Percentiles rank a stretch among this genome's conserved stretches.
These are phyloP conservation scores for Notoglanidium macrostoma DNA, from an alignment of 2,797 vertebrate species.

Conservation along the genomic window DNA sequence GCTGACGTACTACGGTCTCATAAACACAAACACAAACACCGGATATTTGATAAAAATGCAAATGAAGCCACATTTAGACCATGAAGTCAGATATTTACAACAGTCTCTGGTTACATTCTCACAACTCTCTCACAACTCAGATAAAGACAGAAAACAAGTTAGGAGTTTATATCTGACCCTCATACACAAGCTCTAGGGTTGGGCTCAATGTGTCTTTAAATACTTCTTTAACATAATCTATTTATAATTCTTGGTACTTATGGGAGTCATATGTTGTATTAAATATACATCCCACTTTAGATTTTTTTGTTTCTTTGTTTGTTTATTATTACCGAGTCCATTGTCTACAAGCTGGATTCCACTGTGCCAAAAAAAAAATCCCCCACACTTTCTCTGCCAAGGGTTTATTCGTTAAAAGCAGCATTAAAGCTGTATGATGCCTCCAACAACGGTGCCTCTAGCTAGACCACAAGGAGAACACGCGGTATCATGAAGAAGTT, in stretches of 20 bases:
- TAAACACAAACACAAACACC: slow-evolving; percentile 42
- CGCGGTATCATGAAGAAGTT: too few species aligned
- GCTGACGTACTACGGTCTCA: slow-evolving; percentile 3
- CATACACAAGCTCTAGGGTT: not conserved
- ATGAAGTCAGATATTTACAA: not conserved
- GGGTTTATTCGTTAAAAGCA: not conserved
- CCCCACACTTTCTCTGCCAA: not conserved
- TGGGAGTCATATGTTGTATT: too few species aligned
- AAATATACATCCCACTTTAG: not conserved
- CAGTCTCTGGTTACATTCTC: not conserved
- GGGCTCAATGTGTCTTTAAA: not conserved
- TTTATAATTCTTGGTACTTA: not conserved
- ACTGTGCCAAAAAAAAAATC: not conserved
- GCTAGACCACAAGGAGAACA: not conserved
- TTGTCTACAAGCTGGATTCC: not conserved
- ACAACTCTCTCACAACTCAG: not conserved
- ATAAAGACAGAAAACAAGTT: not conserved
- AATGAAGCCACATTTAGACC: slow-evolving; percentile 29
- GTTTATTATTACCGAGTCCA: not conserved
- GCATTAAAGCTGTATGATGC: not conserved
- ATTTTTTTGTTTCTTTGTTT: too few species aligned
- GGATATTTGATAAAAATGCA: slow-evolving; percentile 50
- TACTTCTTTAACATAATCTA: not conserved
- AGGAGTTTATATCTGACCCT: not conserved
- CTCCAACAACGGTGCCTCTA: not conserved